Percentiles rank a stretch among this genome's conserved stretches.
phyloP scores from a whole-genome alignment of 2,113 vertebrate genomes.

The Phalacrocorax brasilianus region DNA sequence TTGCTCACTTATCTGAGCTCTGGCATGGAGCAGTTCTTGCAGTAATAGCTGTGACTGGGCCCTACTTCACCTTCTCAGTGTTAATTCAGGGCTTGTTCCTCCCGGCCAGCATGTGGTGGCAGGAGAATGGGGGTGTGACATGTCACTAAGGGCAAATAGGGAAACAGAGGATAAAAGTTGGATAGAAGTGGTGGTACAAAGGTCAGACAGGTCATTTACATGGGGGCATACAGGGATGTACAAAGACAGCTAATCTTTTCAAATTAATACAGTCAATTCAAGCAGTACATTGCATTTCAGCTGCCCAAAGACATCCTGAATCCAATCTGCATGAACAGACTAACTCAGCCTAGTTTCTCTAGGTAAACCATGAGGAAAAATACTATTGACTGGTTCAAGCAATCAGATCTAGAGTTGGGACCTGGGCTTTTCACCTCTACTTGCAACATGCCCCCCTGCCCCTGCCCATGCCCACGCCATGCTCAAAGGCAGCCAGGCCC shows the following conservation, averaged over 20 bases:
- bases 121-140: background rate
- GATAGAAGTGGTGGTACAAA: background rate
- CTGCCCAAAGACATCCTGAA: background rate
- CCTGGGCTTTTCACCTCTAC: fast-evolving
- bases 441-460: background rate
- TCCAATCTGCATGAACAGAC: background rate
- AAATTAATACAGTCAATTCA: background rate
- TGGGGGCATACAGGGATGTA: background rate
- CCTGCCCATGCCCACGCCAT: background rate
- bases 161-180: background rate
- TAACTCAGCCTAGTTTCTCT: background rate
- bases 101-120: background rate
- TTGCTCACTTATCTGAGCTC: background rate
- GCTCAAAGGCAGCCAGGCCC: background rate
- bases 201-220: background rate
- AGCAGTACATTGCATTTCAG: background rate
- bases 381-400: background rate
- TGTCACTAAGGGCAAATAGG: background rate
- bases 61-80: background rate
- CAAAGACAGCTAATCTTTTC: background rate
- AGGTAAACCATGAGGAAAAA: background rate
- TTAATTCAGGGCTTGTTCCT: background rate
- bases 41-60: background rate
- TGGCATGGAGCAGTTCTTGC: background rate
- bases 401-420: background rate